Evolutionary conservation across 1,140 invertebrate species (phyloP), one percentile per base, ranked within the genome.

Genomic region (Epicauta chinensis): DNA sequence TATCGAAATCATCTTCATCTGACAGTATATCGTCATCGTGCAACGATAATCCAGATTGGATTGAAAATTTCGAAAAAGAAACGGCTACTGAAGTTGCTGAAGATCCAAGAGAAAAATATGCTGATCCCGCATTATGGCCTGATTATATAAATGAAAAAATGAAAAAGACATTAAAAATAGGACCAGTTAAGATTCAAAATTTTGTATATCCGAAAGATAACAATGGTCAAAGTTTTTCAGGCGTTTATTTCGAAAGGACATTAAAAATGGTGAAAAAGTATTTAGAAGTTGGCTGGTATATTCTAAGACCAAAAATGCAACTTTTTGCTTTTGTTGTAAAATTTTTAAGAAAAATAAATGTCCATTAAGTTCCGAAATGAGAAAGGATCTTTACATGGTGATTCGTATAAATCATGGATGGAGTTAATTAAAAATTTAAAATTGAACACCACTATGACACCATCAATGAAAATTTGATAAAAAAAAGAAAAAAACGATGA

Each of bases 311-410:
- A 55, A 51, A 51, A 39, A 58, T 45, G 55, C 37, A 11, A 38
- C 59, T 37, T 57, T 49, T 53, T 57, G 57, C 43, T 62, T 62
- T 46, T 59, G 48, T 55, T 62, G 54, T 49, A 59, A 59, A 52
- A 51, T 62, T 9, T 51, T 59, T 41, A 38, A 44, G 29, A 54
- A 54, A 12, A 23, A 23, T 23, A 7, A 23, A 4, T 4, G 7
- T 7, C 3, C 17, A 4, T 23, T 23, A 4, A 23, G 7, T 23
- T n/a, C n/a, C n/a, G n/a, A n/a, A 23, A 23, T 23, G 17, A 23
- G 0, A 23, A 23, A 4, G 32, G 51, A 31, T 50, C 11, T 43
- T 30, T n/a, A n/a, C n/a, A n/a, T n/a, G n/a, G 17, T 35, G 35
- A 56, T 29, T 55, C n/a, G n/a, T n/a, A n/a, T n/a, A n/a, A n/a